Conservation (phyloP, 2,888 invertebrate species). For the Lathronympha strigana region DNA sequence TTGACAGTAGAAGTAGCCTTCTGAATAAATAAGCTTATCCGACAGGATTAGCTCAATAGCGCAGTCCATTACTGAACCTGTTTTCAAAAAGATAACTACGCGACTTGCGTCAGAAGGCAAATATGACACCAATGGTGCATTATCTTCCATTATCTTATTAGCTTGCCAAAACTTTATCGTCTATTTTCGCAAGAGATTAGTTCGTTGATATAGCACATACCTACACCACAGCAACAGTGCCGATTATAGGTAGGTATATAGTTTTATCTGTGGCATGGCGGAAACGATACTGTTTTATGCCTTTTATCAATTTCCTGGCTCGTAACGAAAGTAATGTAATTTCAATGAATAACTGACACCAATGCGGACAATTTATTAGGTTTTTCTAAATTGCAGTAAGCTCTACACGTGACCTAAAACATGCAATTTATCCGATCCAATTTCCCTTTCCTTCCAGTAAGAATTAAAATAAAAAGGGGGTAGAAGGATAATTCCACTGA, state of each 20-base stretch:
- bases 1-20: background rate
- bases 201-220: slow-evolving; percentile 29
- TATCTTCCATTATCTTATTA: slow-evolving; percentile 34
- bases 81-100: slow-evolving; percentile 16
- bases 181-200: slow-evolving; percentile 33
- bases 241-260: slow-evolving; percentile 8
- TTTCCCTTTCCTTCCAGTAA: too few relatives aligned
- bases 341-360: slow-evolving; percentile 14
- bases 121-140: slow-evolving; percentile 34
- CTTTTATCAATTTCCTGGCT: slow-evolving; percentile 38
- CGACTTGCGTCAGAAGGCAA: slow-evolving; percentile 25
- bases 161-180: slow-evolving; percentile 31
- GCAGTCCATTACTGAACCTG: background rate
- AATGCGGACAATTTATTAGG: background rate
- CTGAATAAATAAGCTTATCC: background rate
- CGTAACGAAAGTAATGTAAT: slow-evolving; percentile 22
- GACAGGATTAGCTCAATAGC: background rate
- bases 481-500: too few relatives aligned
- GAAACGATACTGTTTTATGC: slow-evolving; percentile 32
- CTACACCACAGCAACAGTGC: slow-evolving; percentile 36
- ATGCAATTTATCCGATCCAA: background rate
- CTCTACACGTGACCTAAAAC: background rate
- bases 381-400: background rate
- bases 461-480: too few relatives aligned
- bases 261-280: slow-evolving; percentile 36